phyloP scores from a whole-genome alignment of 2,797 vertebrate genomes.

The Cuculus canorus region DNA sequence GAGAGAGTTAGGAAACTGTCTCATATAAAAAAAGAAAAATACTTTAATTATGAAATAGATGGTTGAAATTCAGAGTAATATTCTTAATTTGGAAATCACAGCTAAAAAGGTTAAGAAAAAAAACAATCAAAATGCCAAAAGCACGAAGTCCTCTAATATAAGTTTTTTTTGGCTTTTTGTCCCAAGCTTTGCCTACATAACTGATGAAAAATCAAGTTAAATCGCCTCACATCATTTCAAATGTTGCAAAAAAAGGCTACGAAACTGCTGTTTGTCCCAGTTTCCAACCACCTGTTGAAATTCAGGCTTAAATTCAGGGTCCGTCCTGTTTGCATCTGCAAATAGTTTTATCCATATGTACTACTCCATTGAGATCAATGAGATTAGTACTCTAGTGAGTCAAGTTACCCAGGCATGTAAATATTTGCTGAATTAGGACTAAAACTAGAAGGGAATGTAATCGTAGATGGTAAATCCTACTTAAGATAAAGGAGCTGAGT shows the following conservation, averaged over 20 bases:
- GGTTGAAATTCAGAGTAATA: not conserved
- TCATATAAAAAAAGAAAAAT: not conserved
- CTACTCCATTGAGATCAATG: constrained; percentile 24
- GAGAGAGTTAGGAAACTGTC: not conserved
- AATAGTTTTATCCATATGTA: constrained; percentile 62
- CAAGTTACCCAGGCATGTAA: constrained; percentile 50
- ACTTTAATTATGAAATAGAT: not conserved
- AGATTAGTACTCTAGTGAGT: constrained; percentile 15
- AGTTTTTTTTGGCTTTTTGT: not conserved
- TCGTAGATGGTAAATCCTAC: not conserved
- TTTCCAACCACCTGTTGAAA: constrained; percentile 19
- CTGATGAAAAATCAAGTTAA: not conserved
- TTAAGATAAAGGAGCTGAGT: constrained; percentile 41
- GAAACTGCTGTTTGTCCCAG: not conserved
- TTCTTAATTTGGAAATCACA: not conserved
- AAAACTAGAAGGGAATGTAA: constrained; percentile 58
- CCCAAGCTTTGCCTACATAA: accelerated
- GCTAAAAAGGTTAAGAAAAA: not conserved
- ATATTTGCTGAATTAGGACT: constrained; percentile 61
- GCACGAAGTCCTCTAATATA: not conserved
- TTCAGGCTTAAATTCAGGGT: constrained; percentile 32
- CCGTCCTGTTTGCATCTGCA: constrained; percentile 38
- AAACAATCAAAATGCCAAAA: not conserved
- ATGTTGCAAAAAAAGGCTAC: not conserved
- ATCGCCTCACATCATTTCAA: not conserved